Base-by-base conservation (phyloP, 2,113 vertebrate species). In the Peromyscus leucopus region DNA sequence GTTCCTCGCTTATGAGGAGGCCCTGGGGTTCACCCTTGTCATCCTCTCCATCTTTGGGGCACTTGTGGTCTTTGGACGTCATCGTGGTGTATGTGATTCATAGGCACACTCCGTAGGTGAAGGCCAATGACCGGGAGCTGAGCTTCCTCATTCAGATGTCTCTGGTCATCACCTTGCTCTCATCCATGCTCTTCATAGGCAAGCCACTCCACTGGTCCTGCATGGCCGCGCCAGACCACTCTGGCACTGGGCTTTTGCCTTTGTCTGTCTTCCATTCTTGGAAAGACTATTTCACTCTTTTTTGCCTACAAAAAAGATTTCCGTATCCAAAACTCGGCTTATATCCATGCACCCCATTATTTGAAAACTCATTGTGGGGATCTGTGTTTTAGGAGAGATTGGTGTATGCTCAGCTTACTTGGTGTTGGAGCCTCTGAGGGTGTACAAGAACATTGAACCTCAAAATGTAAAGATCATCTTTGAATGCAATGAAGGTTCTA, bases 381-480 rank as follows among this genome's bases (percentile, higher is more conserved):
- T 97, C 24, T 97, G 98, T 48, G 92, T 98, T 39, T 80, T 98
- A 39, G 96, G 82, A 10, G 98, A 99, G 98, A 98, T 95, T 11
- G 95, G 98, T 55, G 97, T 98, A 0, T 99, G 99, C 93, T 97
- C 98, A 0, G 98, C 99, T 89, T 99, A 99, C 98, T 98, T 99
- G 92, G 87, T 99, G 42, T 85, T 99, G 51, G 83, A 98, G 4
- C 99, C 99, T 9, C 99, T 99, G 1, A 96, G 97, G 33, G 98
- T 99, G 0, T 87, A 98, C 39, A 99, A 99, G 96, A 99, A 99
- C 98, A 99, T 98, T 21, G 99, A 99, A 2, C 97, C 98, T 79
- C 99, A 99, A 98, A 99, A 99, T 84, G 97, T 99, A 61, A 99
- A 99, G 98, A 99, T 99, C 87, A 99, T 99, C 95, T 98, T 99